A percentile compares a stretch with the other conserved stretches of the same genome.
Evolutionary conservation across 1,140 invertebrate species (phyloP).

Genomic region (Agraylea sexmaculata): DNA sequence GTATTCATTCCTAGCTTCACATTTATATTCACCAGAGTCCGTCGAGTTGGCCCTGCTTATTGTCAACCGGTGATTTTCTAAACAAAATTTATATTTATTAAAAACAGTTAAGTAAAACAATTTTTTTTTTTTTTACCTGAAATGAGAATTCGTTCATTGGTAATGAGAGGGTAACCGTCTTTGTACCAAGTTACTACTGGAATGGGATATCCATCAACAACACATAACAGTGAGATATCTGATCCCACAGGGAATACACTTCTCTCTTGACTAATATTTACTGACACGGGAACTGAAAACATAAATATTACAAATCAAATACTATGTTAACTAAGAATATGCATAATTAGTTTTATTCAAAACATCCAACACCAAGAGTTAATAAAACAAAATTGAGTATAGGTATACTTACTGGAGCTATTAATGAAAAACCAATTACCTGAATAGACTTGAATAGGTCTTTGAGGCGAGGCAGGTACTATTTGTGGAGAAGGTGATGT

Average conservation of each 20-base stretch:
- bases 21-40: constrained; percentile 69
- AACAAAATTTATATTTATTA: constrained; percentile 11
- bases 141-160: constrained; percentile 43
- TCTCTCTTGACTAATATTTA: constrained; percentile 42
- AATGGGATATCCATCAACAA: constrained; percentile 61
- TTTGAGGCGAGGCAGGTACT: constrained; percentile 1
- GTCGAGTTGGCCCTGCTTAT: constrained; percentile 47
- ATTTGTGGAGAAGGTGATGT: constrained; percentile 10
- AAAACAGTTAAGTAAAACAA: constrained; percentile 9
- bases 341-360: background rate
- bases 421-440: constrained; percentile 15
- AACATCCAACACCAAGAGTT: background rate
- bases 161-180: constrained; percentile 44
- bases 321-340: background rate
- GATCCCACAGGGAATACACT: constrained; percentile 48
- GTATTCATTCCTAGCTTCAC: constrained; percentile 62
- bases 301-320: constrained; percentile 6
- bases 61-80: constrained; percentile 54
- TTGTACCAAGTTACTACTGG: constrained; percentile 70
- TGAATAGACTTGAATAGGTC: constrained; percentile 9
- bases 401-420: background rate
- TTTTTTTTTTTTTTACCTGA: constrained; percentile 40
- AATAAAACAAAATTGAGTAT: background rate
- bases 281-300: constrained; percentile 45
- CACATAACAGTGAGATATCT: constrained; percentile 59